Base-by-base conservation (phyloP, 2,113 vertebrate species). In the Hippocampus zosterae region DNA sequence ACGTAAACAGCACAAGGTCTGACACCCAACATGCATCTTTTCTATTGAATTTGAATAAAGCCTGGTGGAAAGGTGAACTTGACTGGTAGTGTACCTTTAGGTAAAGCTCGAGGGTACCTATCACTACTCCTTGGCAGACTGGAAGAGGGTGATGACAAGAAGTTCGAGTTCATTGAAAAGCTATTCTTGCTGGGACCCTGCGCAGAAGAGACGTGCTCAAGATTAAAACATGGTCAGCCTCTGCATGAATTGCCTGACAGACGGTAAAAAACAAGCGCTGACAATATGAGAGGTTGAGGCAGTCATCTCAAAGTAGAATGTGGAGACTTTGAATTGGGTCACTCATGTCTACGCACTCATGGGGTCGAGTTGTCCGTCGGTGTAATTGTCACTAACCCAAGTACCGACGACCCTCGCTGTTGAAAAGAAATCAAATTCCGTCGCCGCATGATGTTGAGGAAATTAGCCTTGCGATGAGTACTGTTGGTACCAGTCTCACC, bases 141-240 rank as follows among this genome's bases (percentile, higher is more conserved):
- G 71, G 79, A 60, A 37, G 57, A 65, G 23, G 74, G 23, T 12
- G 84, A 50, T 6, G 87, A 76, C 19, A 85, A 85, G 73, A 84
- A 87, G 41, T 55, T 73, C 46, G 80, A 87, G 67, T 64, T 81
- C 75, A 82, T 33, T 41, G 85, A 70, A 7, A 77, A 65, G 41
- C 63, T 85, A 67, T 37, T 83, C 56, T 80, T 25, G 73, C 69
- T 81, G 1, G 88, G 64, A 29, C 80, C 88, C 91, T 91, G 71
- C 37, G 21, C 53, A 79, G 18, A 72, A 74, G 0, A 18, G 46
- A 50, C 16, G 8, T 72, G 19, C 67, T 64, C 9, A 40, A 60
- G 27, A 60, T 44, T 46, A 44, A 48, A 25, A 40, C 5, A 12
- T 29, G 69, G 9, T 64, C 40, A 64, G 10, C 19, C 25, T 41